These are phyloP conservation scores for Brachyalestes nurse DNA, from an alignment of 2,797 vertebrate genomes.

Conservation along the genomic window DNA sequence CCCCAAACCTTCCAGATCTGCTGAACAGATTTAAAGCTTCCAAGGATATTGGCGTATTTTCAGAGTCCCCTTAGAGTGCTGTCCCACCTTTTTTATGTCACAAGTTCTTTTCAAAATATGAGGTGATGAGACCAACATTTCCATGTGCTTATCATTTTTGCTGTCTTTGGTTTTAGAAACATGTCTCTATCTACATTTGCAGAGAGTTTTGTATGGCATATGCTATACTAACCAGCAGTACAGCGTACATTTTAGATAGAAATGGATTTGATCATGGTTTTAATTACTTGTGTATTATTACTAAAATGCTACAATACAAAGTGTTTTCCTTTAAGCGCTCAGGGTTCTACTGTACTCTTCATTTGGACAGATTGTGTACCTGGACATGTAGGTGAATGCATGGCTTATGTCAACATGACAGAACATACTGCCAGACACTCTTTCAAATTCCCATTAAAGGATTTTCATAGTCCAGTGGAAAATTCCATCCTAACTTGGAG, in stretches of 20 bases:
- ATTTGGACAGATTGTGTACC: background rate
- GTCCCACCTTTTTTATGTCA: conserved; percentile 6
- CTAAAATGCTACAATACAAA: too few species aligned
- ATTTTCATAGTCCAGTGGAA: conserved; percentile 49
- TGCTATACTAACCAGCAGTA: background rate
- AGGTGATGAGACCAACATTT: background rate
- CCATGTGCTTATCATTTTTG: background rate
- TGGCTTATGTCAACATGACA: conserved; percentile 14
- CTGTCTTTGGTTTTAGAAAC: background rate
- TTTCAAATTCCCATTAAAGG: conserved; percentile 36
- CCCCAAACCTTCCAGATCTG: background rate
- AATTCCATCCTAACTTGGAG: conserved; percentile 38
- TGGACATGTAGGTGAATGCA: conserved; percentile 23
- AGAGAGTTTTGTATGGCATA: background rate
- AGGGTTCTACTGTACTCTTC: background rate
- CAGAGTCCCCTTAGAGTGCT: conserved; percentile 14
- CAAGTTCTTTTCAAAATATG: conserved; percentile 26
- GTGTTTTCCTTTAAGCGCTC: background rate
- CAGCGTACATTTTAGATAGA: background rate
- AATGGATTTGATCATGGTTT: background rate
- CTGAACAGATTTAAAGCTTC: background rate
- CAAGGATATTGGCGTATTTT: conserved; percentile 20
- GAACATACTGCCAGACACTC: conserved; percentile 6
- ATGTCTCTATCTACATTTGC: background rate
- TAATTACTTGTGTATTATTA: background rate